Percentiles rank a stretch among this genome's conserved stretches.
These are phyloP conservation scores for Thalassophryne amazonica DNA, from an alignment of 2,797 vertebrate species.

Conservation along the genomic window DNA sequence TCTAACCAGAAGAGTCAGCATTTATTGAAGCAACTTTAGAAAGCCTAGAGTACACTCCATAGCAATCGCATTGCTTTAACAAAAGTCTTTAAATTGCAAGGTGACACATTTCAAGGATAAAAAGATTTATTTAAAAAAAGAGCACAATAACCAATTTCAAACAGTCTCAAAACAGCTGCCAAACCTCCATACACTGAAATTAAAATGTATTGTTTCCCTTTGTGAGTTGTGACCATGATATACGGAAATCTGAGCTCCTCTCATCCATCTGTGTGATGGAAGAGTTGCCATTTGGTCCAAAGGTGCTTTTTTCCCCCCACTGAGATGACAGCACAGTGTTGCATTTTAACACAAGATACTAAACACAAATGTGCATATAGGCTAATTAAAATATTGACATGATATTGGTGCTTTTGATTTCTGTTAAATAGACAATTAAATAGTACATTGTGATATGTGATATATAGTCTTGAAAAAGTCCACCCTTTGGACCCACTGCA, in stretches of 20 bases:
- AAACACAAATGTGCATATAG: no score
- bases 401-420: no score
- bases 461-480: no score
- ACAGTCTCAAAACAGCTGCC: not conserved
- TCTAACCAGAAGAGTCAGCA: slow-evolving; percentile 30
- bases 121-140: slow-evolving; percentile 65
- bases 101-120: slow-evolving; percentile 10
- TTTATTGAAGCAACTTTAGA: not conserved
- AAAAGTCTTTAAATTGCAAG: not conserved
- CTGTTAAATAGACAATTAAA: no score
- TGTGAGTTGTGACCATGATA: not conserved
- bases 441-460: no score
- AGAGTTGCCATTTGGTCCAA: no score
- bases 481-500: slow-evolving; percentile 49
- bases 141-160: slow-evolving; percentile 14
- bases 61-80: not conserved
- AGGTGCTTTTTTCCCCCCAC: no score
- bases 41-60: not conserved
- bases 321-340: no score
- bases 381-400: no score
- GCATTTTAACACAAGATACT: no score
- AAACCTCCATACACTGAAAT: not conserved
- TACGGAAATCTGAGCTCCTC: no score
- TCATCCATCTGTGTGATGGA: no score
- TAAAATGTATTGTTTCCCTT: not conserved